Base-by-base conservation (phyloP, 2,888 invertebrate genomes). In the Ichneumoninae sp. region DNA sequence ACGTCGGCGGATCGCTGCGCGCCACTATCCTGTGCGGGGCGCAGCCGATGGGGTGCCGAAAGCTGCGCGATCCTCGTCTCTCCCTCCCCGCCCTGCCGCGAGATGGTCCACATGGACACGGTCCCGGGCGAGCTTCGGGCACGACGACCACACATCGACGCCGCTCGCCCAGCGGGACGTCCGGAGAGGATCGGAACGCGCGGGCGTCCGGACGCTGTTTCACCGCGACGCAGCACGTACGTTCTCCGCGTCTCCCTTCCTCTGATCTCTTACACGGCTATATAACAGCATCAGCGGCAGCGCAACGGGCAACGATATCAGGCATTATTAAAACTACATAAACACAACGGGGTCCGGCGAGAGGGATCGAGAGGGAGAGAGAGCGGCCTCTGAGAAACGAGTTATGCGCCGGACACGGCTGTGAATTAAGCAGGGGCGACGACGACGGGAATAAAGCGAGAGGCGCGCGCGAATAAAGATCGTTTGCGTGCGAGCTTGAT, bases 271-370 rank as follows among this genome's bases (percentile, higher is more conserved):
- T 69, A 30, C 30, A 62, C 16, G 62, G 30, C 33, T 62, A 33
- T 33, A 62, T 62, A 62, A 30, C 62, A 62, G 52, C 52, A 19
- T 47, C 44, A 47, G 26, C 57, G 57, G 57, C 57, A 57, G 57
- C 57, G 22, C 57, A 57, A 62, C 65, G 88, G 87, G 90, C 65
- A 79, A 85, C 90, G 91, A 91, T 92, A 93, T 92, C 93, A 90
- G 90, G 90, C 91, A 93, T 93, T 93, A 93, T 93, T 93, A 93
- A 93, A 93, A 93, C 91, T 91, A 91, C 91, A 93, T 93, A 93
- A 93, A 93, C 91, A 91, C 90, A 90, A 91, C 89, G 76, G 69
- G 70, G 33, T 62, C 62, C 62, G 6, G 1, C 76, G 66, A 88
- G 90, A 90, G 22, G 16, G 30, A 26, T 40, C 69, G 40, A 54